Base-by-base conservation (phyloP, 2,888 invertebrate species). In the Epiblema foenella region DNA sequence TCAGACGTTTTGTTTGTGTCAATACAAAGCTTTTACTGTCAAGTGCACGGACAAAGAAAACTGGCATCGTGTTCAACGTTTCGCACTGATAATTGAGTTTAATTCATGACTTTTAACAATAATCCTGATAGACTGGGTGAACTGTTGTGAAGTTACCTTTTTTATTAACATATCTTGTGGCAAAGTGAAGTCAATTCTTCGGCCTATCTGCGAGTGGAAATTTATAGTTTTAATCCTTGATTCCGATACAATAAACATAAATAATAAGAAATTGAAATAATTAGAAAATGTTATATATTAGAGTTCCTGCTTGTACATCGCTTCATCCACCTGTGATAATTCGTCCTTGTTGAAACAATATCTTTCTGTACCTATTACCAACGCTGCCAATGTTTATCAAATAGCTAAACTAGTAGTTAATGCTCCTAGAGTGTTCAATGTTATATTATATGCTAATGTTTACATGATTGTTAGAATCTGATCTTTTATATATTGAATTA, bases 31-130 rank as follows among this genome's bases (percentile, higher is more conserved):
- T 92, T 85, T 88, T 91, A 86, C 89, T 91, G 81, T 91, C 91
- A 89, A 91, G 92, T 92, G 90, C 91, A 89, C 90, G 92, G 91
- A 93, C 93, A 93, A 93, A 93, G 93, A 87, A 90, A 86, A 88
- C 85, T 84, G 80, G 81, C 84, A 83, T 82, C 84, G 81, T 83
- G 81, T 80, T 81, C 77, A 85, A 79, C 84, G 83, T 85, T 85
- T 79, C 78, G 75, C 79, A 79, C 78, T 78, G 78, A 82, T 84
- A 83, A 79, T 83, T 79, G 81, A 87, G 85, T 78, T 79, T 82
- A 82, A 83, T 81, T 75, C 78, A 78, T 77, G 83, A 81, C 85
- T 86, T 89, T 84, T 87, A 83, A 77, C 78, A 80, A 81, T 78
- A 77, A 77, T 76, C 77, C 78, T 80, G 84, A 81, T 84, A 85